A percentile compares a stretch with the other conserved stretches of the same genome.
Evolutionary conservation across 2,888 invertebrate genomes (phyloP).

Genomic region (Temnothorax unifasciatus): DNA sequence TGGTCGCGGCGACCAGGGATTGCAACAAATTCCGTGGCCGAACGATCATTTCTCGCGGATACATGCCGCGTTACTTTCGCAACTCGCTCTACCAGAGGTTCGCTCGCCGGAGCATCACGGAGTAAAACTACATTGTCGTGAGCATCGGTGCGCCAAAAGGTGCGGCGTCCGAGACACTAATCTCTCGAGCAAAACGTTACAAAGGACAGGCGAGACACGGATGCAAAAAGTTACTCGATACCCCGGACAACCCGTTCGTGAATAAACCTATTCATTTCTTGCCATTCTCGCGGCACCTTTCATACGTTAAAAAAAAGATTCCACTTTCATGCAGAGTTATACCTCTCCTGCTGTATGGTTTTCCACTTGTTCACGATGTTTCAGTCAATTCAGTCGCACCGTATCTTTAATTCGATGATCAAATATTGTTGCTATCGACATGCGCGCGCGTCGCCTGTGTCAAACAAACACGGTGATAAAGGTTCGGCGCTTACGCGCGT

Average conservation of each 20-base stretch:
- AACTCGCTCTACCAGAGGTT: neutral
- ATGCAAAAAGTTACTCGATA: neutral
- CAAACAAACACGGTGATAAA: constrained; percentile 30
- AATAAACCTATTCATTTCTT: neutral
- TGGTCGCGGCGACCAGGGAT: constrained; percentile 10
- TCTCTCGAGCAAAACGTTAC: neutral
- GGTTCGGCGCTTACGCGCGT: neutral
- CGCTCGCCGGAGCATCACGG: neutral
- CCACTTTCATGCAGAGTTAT: neutral
- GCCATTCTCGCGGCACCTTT: neutral
- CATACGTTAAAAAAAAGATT: neutral
- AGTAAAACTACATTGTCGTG: neutral
- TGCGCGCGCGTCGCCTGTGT: neutral
- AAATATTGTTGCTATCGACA: constrained; percentile 30
- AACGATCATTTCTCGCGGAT: constrained; percentile 37
- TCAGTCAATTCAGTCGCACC: neutral
- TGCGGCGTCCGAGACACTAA: neutral
- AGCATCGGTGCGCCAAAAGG: neutral
- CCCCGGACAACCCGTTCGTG: neutral
- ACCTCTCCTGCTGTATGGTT: neutral
- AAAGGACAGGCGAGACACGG: neutral
- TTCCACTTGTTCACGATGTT: neutral
- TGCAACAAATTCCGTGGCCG: constrained; percentile 34
- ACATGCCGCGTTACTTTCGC: constrained; percentile 29
- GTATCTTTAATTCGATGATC: constrained; percentile 20